These are phyloP conservation scores for Papilio glaucus DNA, from an alignment of 1,140 invertebrate species.

Conservation along the genomic window DNA sequence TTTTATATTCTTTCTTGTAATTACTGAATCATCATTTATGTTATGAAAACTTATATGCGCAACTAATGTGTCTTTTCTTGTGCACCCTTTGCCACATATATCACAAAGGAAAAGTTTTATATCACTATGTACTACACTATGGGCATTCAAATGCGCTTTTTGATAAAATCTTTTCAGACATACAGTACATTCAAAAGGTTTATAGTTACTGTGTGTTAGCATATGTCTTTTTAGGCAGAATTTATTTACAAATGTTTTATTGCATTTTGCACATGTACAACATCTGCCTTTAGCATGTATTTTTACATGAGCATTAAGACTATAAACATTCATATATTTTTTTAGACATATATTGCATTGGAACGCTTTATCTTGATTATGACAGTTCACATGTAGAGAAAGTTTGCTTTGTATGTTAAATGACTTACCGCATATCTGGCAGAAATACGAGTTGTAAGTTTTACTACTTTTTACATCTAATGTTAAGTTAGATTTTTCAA, in stretches of 20 bases:
- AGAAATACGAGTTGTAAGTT: background rate
- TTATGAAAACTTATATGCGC: conserved; percentile 23
- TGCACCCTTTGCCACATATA: conserved; percentile 29
- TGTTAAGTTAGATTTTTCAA: conserved; percentile 8
- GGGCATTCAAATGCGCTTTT: conserved; percentile 17
- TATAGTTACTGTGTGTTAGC: conserved; percentile 1
- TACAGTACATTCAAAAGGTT: conserved; percentile 18
- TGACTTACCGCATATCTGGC: conserved; percentile 23
- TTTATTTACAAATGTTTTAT: conserved; percentile 30
- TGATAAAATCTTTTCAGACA: conserved; percentile 32
- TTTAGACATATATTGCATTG: conserved; percentile 27
- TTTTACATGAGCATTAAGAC: conserved; percentile 20
- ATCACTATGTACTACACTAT: conserved; percentile 16
- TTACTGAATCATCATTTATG: background rate
- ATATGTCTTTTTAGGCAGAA: conserved; percentile 29
- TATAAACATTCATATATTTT: conserved; percentile 20
- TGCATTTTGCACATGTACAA: conserved; percentile 25
- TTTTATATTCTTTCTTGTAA: background rate
- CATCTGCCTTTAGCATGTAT: conserved; percentile 1
- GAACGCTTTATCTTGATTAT: conserved; percentile 18
- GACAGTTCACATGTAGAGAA: conserved; percentile 8
- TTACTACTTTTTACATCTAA: no score
- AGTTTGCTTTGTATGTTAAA: conserved; percentile 17
- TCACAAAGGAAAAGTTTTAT: conserved; percentile 30
- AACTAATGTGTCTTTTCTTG: conserved; percentile 27